Conservation (phyloP, 2,888 invertebrate genomes). For the Dusona sp. region DNA sequence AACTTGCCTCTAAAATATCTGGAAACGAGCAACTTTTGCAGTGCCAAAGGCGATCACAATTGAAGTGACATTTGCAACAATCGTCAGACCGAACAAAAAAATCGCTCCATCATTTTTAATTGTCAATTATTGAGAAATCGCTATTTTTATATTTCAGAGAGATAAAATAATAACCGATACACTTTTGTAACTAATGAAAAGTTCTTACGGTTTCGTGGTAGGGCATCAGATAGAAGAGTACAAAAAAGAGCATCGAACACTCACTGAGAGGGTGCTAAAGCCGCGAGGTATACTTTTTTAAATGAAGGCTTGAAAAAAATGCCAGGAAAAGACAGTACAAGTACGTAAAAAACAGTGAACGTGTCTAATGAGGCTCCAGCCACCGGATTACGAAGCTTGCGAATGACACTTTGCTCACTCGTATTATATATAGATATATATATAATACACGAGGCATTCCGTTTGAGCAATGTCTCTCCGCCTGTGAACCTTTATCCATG, state of each 20-base stretch:
- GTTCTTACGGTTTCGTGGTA: background rate
- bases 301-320: constrained; percentile 1
- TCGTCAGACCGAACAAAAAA: background rate
- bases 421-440: background rate
- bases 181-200: constrained; percentile 6
- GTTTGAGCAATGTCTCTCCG: background rate
- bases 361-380: constrained; percentile 35
- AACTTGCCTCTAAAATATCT: background rate
- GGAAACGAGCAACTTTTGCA: background rate
- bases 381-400: constrained; percentile 38
- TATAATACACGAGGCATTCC: background rate
- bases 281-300: background rate
- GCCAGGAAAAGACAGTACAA: constrained; percentile 14
- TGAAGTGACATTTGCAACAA: background rate
- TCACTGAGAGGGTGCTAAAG: background rate
- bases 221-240: background rate
- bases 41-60: background rate
- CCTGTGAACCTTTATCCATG: background rate
- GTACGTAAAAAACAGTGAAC: constrained; percentile 4
- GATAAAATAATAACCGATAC: background rate
- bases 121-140: background rate
- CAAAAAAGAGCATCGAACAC: constrained; percentile 6
- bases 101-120: background rate
- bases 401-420: constrained; percentile 48
- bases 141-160: background rate